phyloP scores from a whole-genome alignment of 2,888 invertebrate genomes.

The Chrysolina haemoptera region DNA sequence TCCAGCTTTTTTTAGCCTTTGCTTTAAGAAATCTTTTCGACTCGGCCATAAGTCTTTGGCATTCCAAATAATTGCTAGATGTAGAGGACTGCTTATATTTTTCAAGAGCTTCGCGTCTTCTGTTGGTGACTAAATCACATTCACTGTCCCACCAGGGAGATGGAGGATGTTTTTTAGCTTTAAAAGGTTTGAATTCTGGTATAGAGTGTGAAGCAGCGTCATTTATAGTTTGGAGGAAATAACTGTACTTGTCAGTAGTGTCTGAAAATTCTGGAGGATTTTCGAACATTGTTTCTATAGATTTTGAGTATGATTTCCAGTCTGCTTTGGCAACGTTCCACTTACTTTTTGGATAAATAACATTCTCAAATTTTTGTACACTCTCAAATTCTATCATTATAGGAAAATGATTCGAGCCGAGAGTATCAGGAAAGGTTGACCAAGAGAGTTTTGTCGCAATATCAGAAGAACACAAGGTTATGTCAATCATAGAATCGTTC shows the following conservation, averaged over 20 bases:
- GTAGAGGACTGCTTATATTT: slow-evolving; percentile 4
- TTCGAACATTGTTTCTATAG: neutral
- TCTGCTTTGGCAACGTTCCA: slow-evolving; percentile 23
- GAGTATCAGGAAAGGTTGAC: neutral
- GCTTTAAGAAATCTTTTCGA: slow-evolving; percentile 4
- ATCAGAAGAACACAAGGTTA: neutral
- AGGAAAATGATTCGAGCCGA: slow-evolving; percentile 21
- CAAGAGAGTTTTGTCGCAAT: neutral
- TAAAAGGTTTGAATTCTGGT: slow-evolving; percentile 18
- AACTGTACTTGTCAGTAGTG: neutral
- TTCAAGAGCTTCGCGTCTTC: slow-evolving; percentile 10
- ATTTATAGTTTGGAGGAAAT: neutral
- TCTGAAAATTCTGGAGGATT: neutral
- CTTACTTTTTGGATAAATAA: slow-evolving; percentile 1
- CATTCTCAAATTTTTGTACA: neutral
- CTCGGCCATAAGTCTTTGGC: neutral
- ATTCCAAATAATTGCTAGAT: neutral
- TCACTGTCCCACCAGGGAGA: slow-evolving; percentile 28
- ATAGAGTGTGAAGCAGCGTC: slow-evolving; percentile 6
- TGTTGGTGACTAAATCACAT: slow-evolving; percentile 21
- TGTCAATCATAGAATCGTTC: neutral
- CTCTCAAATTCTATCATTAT: neutral
- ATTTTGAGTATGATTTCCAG: neutral
- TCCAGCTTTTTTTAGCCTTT: slow-evolving; percentile 9
- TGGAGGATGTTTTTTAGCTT: slow-evolving; percentile 9